Evolutionary conservation across 2,113 vertebrate species (phyloP), one percentile per base, ranked within the genome.

Genomic region (Ornithorhynchus anatinus): DNA sequence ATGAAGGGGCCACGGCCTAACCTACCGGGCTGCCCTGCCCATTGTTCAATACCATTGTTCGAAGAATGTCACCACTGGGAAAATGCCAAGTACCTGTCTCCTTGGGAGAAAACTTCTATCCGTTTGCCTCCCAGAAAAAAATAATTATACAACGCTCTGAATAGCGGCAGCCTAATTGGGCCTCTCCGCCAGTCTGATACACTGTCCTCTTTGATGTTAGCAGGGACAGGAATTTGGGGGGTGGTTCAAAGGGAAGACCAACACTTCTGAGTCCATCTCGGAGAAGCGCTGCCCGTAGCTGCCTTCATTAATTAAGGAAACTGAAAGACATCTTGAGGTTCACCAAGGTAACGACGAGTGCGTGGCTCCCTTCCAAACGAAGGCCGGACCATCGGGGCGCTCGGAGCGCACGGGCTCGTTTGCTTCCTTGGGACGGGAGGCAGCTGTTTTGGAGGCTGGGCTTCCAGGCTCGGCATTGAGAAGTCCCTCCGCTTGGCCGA

Each of bases 21-120:
- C 81, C 80, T 81, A 85, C 84, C 86, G 72, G 42, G 53, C 75
- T 84, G 84, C 84, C 84, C 79, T 79, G 82, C 74, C 87, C 83
- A 90, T 91, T 79, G 62, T 84, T 90, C 88, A 90, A 88, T 88
- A 87, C 88, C 72, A 70, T 90, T 82, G 81, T 89, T 87, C 85
- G 85, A 62, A 84, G 86, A 89, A 84, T 89, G 77, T 90, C 89
- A 91, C 86, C 84, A 85, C 81, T 79, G 84, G 89, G 90, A 83
- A 88, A 82, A 79, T 5, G 89, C 86, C 89, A 91, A 68, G 43
- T 88, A 85, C 89, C 90, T 86, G 74, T 86, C 73, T 82, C 71
- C 76, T 73, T 85, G 82, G 64, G 81, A 82, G 80, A 86, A 89
- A 89, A 89, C 57, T 45, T 61, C 76, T 81, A 87, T 79, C 77